Percentiles rank a stretch among this genome's conserved stretches.
These are phyloP conservation scores for Saccostrea echinata DNA, from an alignment of 1,140 invertebrate genomes.

Conservation along the genomic window DNA sequence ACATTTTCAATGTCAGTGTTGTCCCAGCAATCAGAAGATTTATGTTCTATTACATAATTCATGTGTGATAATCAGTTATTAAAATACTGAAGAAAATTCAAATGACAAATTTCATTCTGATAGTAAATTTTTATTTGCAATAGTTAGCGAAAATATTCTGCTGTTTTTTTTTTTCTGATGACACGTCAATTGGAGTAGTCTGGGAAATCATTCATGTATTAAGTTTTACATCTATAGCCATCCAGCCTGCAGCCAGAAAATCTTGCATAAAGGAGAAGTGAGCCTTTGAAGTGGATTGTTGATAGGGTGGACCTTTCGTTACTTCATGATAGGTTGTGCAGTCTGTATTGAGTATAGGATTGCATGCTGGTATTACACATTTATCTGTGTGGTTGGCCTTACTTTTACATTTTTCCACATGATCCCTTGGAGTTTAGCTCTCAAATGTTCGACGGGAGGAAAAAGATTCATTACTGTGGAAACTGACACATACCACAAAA, in stretches of 20 bases:
- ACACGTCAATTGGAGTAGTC: not conserved
- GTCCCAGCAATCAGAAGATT: too few species aligned
- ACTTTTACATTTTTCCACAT: not conserved
- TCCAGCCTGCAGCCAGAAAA: constrained; percentile 2
- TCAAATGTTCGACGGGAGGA: not conserved
- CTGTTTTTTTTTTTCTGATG: not conserved
- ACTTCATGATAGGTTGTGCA: not conserved
- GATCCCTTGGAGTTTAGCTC: constrained; percentile 10
- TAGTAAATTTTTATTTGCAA: not conserved
- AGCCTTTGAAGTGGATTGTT: not conserved
- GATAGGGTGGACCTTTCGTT: not conserved
- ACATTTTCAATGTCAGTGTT: too few species aligned
- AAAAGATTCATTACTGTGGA: constrained; percentile 26
- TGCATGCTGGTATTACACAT: constrained; percentile 24
- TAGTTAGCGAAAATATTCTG: not conserved
- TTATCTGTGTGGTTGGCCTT: not conserved
- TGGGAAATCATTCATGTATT: not conserved
- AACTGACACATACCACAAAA: not conserved
- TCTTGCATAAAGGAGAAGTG: not conserved
- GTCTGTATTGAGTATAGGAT: not conserved
- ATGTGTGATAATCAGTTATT: not conserved
- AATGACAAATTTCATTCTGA: not conserved
- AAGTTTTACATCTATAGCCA: not conserved
- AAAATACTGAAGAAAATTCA: not conserved
- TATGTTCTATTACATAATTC: too few species aligned